These are phyloP conservation scores for Acholoe squamosa DNA, from an alignment of 2,888 invertebrate genomes.

Conservation along the genomic window DNA sequence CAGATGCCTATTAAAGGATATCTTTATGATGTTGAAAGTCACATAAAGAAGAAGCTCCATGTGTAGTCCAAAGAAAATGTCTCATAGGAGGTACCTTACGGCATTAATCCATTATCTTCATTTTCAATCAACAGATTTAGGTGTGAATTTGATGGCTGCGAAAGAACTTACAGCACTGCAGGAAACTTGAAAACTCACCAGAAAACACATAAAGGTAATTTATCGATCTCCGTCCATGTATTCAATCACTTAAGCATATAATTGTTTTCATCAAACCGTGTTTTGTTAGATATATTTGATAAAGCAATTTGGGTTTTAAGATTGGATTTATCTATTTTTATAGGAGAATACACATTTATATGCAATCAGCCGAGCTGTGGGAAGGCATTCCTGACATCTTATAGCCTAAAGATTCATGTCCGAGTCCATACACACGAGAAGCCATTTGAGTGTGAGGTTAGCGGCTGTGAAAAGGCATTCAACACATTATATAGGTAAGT, in stretches of 20 bases:
- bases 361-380: slow-evolving; percentile 94
- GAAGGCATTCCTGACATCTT: slow-evolving; percentile 96
- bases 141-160: slow-evolving; percentile 95
- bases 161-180: slow-evolving; percentile 94
- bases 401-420: slow-evolving; percentile 96
- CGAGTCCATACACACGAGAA: slow-evolving; percentile 96
- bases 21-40: too few relatives aligned
- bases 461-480: slow-evolving; percentile 94
- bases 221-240: too few relatives aligned
- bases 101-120: too few relatives aligned
- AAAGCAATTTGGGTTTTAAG: not conserved
- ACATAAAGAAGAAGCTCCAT: too few relatives aligned
- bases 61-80: too few relatives aligned
- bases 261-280: too few relatives aligned
- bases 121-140: slow-evolving; percentile 85
- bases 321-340: slow-evolving; percentile 76
- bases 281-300: too few relatives aligned
- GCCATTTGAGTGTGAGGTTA: slow-evolving; percentile 93
- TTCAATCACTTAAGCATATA: too few relatives aligned
- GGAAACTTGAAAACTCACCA: slow-evolving; percentile 97
- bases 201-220: slow-evolving; percentile 97
- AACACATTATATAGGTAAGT: slow-evolving; percentile 93
- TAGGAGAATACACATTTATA: slow-evolving; percentile 97
- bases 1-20: too few relatives aligned
- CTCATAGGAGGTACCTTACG: too few relatives aligned